Percentiles rank a stretch among this genome's conserved stretches.
Conservation (phyloP, 2,888 invertebrate genomes). For the Tetragnatha montana region DNA sequence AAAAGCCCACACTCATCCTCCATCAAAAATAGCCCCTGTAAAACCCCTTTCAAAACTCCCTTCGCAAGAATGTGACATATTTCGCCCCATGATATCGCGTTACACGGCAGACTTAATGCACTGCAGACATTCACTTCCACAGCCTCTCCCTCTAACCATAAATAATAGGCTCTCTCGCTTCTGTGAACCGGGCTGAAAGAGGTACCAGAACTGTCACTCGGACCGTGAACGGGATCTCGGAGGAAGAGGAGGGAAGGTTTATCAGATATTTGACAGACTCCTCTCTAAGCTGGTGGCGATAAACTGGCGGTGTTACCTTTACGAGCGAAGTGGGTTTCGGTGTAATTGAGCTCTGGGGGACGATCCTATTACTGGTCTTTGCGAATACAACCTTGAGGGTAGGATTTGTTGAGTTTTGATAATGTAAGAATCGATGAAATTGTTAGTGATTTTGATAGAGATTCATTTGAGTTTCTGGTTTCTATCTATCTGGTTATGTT, state of each 20-base stretch:
- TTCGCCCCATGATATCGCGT: background rate
- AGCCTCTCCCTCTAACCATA: conserved; percentile 6
- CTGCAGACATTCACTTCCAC: background rate
- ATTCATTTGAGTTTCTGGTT: too few relatives aligned
- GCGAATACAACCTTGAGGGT: too few relatives aligned
- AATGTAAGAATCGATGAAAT: too few relatives aligned
- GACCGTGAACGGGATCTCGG: conserved; percentile 7
- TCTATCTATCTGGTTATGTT: too few relatives aligned
- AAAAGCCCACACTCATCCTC: background rate
- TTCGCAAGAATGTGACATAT: background rate
- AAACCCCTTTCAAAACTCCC: background rate
- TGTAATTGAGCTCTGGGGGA: background rate
- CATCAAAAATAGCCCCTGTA: background rate
- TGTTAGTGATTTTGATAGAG: too few relatives aligned
- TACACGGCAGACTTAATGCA: conserved; percentile 14
- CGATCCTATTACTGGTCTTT: too few relatives aligned
- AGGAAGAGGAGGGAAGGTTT: background rate
- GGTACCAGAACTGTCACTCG: background rate
- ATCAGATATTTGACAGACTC: conserved; percentile 7
- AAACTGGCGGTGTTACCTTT: background rate
- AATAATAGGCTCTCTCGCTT: conserved; percentile 13
- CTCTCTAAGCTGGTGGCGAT: background rate
- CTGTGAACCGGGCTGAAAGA: background rate
- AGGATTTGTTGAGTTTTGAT: too few relatives aligned
- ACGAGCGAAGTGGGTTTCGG: background rate